These are phyloP conservation scores for Albula goreensis DNA, from an alignment of 2,113 vertebrate species.

Conservation along the genomic window DNA sequence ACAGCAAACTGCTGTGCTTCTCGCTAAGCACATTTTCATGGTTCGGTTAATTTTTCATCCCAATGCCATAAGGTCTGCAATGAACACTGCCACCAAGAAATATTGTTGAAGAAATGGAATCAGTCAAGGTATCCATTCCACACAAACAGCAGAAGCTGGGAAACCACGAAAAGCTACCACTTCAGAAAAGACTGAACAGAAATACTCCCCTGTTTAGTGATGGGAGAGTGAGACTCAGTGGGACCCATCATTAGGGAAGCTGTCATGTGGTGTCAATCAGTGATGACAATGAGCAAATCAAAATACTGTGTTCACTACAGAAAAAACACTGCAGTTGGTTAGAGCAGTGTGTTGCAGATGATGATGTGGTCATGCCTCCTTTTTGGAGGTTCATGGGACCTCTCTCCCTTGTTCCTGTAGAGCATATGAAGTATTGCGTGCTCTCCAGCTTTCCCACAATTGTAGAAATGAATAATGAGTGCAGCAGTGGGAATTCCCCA, in stretches of 20 bases:
- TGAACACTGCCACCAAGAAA: neutral
- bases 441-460: neutral
- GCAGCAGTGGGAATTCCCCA: neutral
- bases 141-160: neutral
- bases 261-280: neutral
- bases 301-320: neutral
- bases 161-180: neutral
- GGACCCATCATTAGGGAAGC: neutral
- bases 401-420: neutral
- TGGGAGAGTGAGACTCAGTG: neutral
- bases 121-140: neutral
- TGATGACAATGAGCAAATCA: neutral
- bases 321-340: neutral
- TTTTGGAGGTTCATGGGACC: neutral
- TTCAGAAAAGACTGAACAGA: neutral
- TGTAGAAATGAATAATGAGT: neutral
- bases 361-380: neutral
- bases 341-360: neutral
- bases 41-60: neutral
- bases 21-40: slow-evolving; percentile 1
- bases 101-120: neutral
- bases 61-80: neutral
- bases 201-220: neutral
- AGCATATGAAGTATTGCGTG: neutral
- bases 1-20: neutral